Evolutionary conservation across 37 sponge, comb jelly and placozoan species (phyloP).

Genomic region (Tethya wilhelma): DNA sequence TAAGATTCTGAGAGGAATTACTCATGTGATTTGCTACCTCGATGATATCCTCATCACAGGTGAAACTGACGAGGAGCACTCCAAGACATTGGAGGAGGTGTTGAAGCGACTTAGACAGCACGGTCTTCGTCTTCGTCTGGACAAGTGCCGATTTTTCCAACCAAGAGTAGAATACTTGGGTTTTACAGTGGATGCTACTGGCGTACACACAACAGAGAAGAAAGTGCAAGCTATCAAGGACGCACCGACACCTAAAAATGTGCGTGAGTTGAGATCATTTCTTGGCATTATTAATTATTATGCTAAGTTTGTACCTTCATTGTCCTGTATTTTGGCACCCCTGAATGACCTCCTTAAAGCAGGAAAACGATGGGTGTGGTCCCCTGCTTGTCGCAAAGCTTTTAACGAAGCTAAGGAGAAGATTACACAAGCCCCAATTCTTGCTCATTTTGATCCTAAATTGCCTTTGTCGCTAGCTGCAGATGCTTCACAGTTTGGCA

Average conservation of each 20-base stretch:
- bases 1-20: slow-evolving; percentile 1
- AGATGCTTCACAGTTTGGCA: slow-evolving; percentile 12
- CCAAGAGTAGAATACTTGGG: slow-evolving; percentile 36
- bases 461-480: slow-evolving; percentile 14
- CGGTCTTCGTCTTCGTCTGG: slow-evolving; percentile 6
- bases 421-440: background rate
- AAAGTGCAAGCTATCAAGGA: background rate
- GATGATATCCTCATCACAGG: slow-evolving; percentile 49
- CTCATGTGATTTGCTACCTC: slow-evolving; percentile 9
- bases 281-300: slow-evolving; percentile 41
- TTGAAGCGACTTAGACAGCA: slow-evolving; percentile 34
- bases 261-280: slow-evolving; percentile 23
- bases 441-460: slow-evolving; percentile 40
- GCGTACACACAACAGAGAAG: slow-evolving; percentile 21
- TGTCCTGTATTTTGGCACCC: background rate
- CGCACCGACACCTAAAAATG: slow-evolving; percentile 26
- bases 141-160: slow-evolving; percentile 29
- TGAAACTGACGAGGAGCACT: slow-evolving; percentile 16
- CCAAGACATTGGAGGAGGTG: slow-evolving; percentile 15
- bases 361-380: slow-evolving; percentile 8
- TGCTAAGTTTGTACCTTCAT: background rate
- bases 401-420: slow-evolving; percentile 10
- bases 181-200: slow-evolving; percentile 5
- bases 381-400: background rate
- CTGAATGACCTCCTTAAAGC: background rate